A percentile compares a stretch with the other conserved stretches of the same genome.
phyloP scores from a whole-genome alignment of 1,140 invertebrate genomes.

The Oedothorax gibbosus region DNA sequence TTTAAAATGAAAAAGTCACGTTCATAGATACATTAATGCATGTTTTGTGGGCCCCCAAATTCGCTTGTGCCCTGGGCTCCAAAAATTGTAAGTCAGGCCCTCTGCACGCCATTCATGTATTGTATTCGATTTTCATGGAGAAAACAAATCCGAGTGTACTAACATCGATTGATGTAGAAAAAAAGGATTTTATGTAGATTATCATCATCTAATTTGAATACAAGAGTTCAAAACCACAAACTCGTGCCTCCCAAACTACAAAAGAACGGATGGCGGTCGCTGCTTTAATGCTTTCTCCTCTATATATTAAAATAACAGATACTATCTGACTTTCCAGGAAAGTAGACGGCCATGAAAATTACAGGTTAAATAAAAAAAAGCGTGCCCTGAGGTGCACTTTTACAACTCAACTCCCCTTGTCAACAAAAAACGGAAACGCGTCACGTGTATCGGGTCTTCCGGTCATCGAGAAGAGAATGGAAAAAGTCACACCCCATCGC shows the following conservation, averaged over 20 bases:
- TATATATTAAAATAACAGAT: conserved; percentile 8
- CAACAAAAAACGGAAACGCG: conserved; percentile 7
- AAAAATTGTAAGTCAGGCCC: too few relatives aligned
- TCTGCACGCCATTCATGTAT: too few relatives aligned
- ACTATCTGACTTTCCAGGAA: conserved; percentile 14
- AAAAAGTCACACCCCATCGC: conserved; percentile 16
- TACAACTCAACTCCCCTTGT: neutral
- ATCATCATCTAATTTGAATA: too few relatives aligned
- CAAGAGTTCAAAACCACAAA: too few relatives aligned
- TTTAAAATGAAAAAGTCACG: too few relatives aligned
- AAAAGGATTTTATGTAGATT: too few relatives aligned
- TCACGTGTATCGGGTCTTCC: conserved; percentile 32
- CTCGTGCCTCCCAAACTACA: neutral
- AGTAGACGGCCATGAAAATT: neutral
- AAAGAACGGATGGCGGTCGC: conserved; percentile 20
- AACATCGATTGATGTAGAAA: too few relatives aligned
- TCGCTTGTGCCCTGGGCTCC: too few relatives aligned
- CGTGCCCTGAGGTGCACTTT: neutral
- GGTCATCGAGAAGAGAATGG: conserved; percentile 17
- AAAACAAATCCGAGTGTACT: too few relatives aligned
- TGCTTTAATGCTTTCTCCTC: conserved; percentile 14
- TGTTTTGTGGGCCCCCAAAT: too few relatives aligned
- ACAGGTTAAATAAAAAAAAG: neutral
- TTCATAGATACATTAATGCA: too few relatives aligned
- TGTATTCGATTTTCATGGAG: too few relatives aligned